Base-by-base conservation (phyloP, 2,888 invertebrate species). In the Emmelina monodactyla region DNA sequence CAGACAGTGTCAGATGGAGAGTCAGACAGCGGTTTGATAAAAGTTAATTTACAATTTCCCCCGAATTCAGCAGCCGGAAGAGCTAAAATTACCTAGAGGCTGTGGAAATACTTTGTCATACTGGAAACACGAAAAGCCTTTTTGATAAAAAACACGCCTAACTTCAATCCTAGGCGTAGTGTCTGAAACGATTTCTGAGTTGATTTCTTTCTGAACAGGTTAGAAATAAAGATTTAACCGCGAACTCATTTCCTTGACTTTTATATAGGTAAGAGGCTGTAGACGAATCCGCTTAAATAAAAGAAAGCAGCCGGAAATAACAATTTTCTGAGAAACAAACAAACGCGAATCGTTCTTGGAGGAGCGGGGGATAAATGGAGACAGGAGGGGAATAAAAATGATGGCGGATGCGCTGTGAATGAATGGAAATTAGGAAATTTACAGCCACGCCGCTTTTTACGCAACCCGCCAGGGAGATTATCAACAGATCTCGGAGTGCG, bases 371-470 rank as follows among this genome's bases (percentile, higher is more conserved):
- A 76, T 78, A 76, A 73, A 76, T 68, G 66, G 60, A 64, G 64
- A 67, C 70, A 65, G 57, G 65, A 66, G 71, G 71, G 71, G 68
- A 72, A 76, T 75, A 75, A 76, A 75, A 73, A 75, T 73, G 72
- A 76, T 70, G 73, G 71, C 70, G 75, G 71, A 73, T 72, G 71
- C 65, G 57, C 51, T 53, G 64, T 67, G 70, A 75, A 76, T 72
- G 63, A 58, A 64, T 66, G 55, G 66, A 72, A 76, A 76, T 78
- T 73, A 76, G 70, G 63, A 66, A 70, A 71, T 72, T 71, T 63
- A 63, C 29, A 25, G n/a, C 67, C 67, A 62, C 62, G 59, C 47
- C 54, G 62, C 60, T 63, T 68, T 62, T 69, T n/a, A n/a, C n/a
- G n/a, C n/a, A n/a, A n/a, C n/a, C n/a, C n/a, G n/a, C n/a, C n/a